phyloP scores from a whole-genome alignment of 2,113 vertebrate genomes.

The Hirundichthys speculiger region DNA sequence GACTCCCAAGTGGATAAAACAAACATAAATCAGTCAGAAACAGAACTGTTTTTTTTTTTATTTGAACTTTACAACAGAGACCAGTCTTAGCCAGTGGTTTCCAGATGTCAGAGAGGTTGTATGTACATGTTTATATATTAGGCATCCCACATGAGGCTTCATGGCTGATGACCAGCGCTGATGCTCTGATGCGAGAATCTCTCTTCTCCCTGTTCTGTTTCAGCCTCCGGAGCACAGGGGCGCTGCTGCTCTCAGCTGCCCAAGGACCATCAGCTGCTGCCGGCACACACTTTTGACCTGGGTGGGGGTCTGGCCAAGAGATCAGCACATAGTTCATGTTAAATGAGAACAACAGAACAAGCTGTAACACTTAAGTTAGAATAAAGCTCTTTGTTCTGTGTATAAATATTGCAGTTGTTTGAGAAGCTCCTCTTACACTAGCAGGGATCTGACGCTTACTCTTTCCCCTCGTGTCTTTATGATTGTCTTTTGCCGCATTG shows the following conservation, averaged over 20 bases:
- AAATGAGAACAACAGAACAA: slow-evolving; percentile 6
- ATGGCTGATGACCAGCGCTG: slow-evolving; percentile 58
- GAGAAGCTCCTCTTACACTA: background rate
- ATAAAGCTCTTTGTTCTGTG: background rate
- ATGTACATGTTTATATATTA: background rate
- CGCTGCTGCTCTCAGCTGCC: slow-evolving; percentile 41
- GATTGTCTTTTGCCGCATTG: no score
- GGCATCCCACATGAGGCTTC: slow-evolving; percentile 37
- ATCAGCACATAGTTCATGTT: slow-evolving; percentile 18
- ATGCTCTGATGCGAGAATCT: slow-evolving; percentile 75
- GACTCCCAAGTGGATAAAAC: background rate
- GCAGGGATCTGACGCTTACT: background rate
- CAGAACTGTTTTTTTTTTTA: slow-evolving; percentile 6
- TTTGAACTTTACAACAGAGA: slow-evolving; percentile 3
- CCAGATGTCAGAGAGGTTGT: background rate
- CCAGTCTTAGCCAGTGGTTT: slow-evolving; percentile 6
- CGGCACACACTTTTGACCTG: slow-evolving; percentile 19
- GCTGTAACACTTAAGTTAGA: background rate
- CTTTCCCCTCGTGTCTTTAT: no score
- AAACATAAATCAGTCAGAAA: background rate
- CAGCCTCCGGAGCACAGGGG: slow-evolving; percentile 78
- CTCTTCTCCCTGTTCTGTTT: slow-evolving; percentile 78
- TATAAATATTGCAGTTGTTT: background rate
- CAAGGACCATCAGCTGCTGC: slow-evolving; percentile 47
- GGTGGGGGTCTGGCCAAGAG: slow-evolving; percentile 37